phyloP scores from a whole-genome alignment of 1,140 invertebrate species.

The Calosoma granatense region DNA sequence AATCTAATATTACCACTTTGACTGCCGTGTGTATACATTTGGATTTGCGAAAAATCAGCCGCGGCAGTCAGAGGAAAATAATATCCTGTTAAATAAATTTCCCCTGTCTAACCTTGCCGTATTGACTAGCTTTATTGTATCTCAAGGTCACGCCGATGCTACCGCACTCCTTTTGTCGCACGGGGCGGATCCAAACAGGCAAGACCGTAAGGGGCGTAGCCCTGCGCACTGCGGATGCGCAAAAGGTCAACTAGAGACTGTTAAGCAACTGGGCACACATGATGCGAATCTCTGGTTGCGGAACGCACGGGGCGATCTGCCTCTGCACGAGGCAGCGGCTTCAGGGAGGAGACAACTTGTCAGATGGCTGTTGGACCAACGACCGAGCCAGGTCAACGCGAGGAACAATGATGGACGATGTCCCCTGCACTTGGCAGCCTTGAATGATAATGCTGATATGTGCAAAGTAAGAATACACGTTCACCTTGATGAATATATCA shows the following conservation, averaged over 20 bases:
- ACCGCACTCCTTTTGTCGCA: constrained; percentile 79
- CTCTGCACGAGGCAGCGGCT: constrained; percentile 89
- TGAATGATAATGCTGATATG: constrained; percentile 89
- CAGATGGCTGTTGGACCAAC: constrained; percentile 72
- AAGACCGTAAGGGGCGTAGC: constrained; percentile 83
- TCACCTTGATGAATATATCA: too few relatives aligned
- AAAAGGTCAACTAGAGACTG: constrained; percentile 84
- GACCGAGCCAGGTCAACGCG: constrained; percentile 75
- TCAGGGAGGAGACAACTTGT: constrained; percentile 81
- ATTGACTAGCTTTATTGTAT: too few relatives aligned
- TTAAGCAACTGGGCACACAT: constrained; percentile 65
- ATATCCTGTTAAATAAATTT: too few relatives aligned
- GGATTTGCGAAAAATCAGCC: too few relatives aligned
- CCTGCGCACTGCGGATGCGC: constrained; percentile 80
- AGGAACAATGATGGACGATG: constrained; percentile 89
- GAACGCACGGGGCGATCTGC: constrained; percentile 83
- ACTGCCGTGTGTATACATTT: too few relatives aligned
- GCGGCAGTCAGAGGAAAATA: too few relatives aligned
- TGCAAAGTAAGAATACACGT: constrained; percentile 66
- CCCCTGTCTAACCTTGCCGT: too few relatives aligned
- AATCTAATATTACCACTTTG: too few relatives aligned
- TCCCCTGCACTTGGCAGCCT: constrained; percentile 86
- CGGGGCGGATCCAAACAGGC: constrained; percentile 82
- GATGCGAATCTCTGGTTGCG: constrained; percentile 86
- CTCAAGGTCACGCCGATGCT: constrained; percentile 81